These are phyloP conservation scores for Cavia porcellus DNA, from an alignment of 2,113 vertebrate species.

Conservation along the genomic window DNA sequence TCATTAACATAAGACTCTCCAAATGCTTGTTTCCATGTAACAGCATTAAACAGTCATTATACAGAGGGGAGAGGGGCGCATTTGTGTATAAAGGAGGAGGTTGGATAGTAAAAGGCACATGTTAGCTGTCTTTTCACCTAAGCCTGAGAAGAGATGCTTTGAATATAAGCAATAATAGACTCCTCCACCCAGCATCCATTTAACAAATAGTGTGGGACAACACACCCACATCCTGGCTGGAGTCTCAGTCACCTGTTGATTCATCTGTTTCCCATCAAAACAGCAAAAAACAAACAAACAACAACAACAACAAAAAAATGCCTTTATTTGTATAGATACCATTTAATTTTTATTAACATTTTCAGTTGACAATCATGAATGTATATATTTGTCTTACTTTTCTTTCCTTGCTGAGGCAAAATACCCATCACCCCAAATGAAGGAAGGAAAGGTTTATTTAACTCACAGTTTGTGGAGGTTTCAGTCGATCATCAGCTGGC, in stretches of 20 bases:
- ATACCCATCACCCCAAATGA: no score
- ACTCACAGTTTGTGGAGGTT: no score
- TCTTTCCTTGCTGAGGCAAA: no score
- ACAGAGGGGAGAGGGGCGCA: conserved; percentile 42
- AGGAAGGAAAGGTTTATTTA: no score
- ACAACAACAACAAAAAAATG: no score
- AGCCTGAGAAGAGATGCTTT: background rate
- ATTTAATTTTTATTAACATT: background rate
- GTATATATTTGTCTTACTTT: no score
- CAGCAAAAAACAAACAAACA: background rate
- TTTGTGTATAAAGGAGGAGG: conserved; percentile 78
- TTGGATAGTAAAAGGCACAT: conserved; percentile 67
- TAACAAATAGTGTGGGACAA: background rate
- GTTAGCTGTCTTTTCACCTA: background rate
- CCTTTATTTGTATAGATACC: no score
- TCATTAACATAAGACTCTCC: conserved; percentile 75
- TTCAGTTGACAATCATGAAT: background rate
- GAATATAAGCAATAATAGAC: background rate
- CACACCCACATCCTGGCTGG: background rate
- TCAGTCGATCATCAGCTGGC: no score
- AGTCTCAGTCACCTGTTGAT: background rate
- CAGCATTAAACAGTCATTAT: conserved; percentile 71
- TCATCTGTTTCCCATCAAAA: background rate
- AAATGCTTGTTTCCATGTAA: conserved; percentile 73
- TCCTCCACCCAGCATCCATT: background rate